These are phyloP conservation scores for Julus scanicus DNA, from an alignment of 2,888 invertebrate species.

Conservation along the genomic window DNA sequence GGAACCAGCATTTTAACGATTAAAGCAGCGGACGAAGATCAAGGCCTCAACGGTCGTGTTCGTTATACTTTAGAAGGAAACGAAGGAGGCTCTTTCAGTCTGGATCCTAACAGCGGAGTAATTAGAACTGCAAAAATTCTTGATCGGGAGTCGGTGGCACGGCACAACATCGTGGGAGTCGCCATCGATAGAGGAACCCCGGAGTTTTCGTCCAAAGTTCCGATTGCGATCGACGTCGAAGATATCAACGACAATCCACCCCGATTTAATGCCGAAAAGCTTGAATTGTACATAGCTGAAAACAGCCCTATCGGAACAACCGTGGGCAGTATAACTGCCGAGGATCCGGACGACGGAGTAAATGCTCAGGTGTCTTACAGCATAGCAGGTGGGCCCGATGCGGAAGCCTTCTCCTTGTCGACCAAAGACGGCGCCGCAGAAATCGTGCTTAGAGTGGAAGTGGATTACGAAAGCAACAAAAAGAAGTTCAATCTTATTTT, in stretches of 20 bases:
- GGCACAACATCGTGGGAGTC: slow-evolving; percentile 84
- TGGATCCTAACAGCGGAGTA: slow-evolving; percentile 92
- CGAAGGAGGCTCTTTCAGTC: slow-evolving; percentile 85
- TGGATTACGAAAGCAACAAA: slow-evolving; percentile 95
- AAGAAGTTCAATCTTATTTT: slow-evolving; percentile 90
- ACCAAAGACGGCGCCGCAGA: slow-evolving; percentile 78
- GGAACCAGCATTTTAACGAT: slow-evolving; percentile 71
- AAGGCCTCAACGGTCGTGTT: slow-evolving; percentile 87
- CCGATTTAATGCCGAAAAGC: slow-evolving; percentile 86
- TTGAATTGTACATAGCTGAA: slow-evolving; percentile 89
- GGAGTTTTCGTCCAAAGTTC: slow-evolving; percentile 66
- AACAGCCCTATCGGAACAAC: slow-evolving; percentile 97
- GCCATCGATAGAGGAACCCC: slow-evolving; percentile 92
- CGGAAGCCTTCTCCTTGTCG: slow-evolving; percentile 61
- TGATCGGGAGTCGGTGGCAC: slow-evolving; percentile 89
- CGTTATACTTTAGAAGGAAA: slow-evolving; percentile 76
- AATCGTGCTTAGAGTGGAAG: slow-evolving; percentile 85
- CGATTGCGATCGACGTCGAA: slow-evolving; percentile 80
- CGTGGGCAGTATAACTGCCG: slow-evolving; percentile 88
- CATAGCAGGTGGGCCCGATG: slow-evolving; percentile 81
- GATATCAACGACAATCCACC: slow-evolving; percentile 93
- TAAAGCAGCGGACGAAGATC: slow-evolving; percentile 82
- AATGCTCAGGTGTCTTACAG: slow-evolving; percentile 94
- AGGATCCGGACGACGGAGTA: slow-evolving; percentile 91
- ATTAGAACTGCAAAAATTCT: slow-evolving; percentile 88